Evolutionary conservation across 2,888 invertebrate species (phyloP), one percentile per base, ranked within the genome.

Genomic region (Zaprionus bogoriensis): DNA sequence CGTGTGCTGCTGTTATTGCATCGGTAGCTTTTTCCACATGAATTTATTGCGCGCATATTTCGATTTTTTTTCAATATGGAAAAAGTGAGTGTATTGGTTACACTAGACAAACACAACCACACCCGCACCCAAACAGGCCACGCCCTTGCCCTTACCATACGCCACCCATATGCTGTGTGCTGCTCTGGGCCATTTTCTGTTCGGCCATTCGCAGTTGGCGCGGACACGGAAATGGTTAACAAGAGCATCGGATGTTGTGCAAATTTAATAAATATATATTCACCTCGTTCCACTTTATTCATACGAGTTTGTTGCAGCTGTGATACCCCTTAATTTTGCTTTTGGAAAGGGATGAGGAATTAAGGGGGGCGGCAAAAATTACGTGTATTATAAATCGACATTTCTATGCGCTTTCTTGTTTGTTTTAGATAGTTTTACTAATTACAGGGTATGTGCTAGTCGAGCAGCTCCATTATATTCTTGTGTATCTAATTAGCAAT

Each of bases 231-330:
- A 75, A 80, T 80, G 84, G 80, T 81, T 81, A 80, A 84, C 80
- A 84, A 81, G 66, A 64, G 70, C 76, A 67, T 59, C 80, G 80
- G 80, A 80, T 81, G 80, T 80, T 84, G 84, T 81, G 84, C 64
- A 80, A 81, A 80, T 80, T 80, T 80, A 84, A 80, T 80, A 84
- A 80, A 80, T 76, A 71, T 71, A n/a, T n/a, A n/a, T n/a, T n/a
- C n/a, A 74, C 64, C 70, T 77, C 83, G 77, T 23, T 51, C 22
- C 66, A 57, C 60, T 73, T 59, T 73, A 67, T 73, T 67, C 70
- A 73, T 73, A 70, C 61, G 70, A 66, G 74, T 74, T 69, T 74
- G 46, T 58, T 69, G 53, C 73, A 62, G 62, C 55, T 12, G 38
- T 9, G 5, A 64, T 67, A 60, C 67, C 48, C 73, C 50, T 41